Conservation (phyloP, 2,797 vertebrate species). For the Anas acuta region DNA sequence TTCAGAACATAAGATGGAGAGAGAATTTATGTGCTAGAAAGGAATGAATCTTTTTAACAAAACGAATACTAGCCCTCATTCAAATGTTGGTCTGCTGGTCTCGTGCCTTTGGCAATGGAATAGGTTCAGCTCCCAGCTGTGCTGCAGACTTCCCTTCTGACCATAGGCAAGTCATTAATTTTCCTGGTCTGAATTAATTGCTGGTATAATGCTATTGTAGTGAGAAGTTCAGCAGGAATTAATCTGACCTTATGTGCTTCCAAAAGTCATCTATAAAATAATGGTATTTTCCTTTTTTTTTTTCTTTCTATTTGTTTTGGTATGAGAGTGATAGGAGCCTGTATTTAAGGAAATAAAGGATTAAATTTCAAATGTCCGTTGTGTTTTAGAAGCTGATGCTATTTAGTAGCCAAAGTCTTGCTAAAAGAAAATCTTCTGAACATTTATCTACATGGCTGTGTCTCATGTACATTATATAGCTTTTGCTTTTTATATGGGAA, state of each 20-base stretch:
- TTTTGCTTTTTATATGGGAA: neutral
- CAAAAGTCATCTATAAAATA: neutral
- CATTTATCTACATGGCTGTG: neutral
- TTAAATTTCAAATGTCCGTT: neutral
- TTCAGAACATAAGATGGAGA: neutral
- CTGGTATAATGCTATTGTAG: neutral
- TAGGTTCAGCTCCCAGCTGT: neutral
- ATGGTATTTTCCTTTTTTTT: neutral
- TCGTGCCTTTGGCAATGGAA: neutral
- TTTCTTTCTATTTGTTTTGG: neutral
- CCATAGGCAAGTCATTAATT: neutral
- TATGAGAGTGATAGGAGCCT: neutral
- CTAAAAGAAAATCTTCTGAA: neutral
- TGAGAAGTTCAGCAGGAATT: neutral
- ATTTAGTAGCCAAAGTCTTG: neutral
- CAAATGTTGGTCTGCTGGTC: neutral
- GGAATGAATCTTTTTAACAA: neutral
- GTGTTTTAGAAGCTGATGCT: neutral
- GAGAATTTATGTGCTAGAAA: neutral
- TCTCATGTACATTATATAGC: too few relatives aligned
- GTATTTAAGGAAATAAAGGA: neutral
- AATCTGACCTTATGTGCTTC: neutral
- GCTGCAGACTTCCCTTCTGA: neutral
- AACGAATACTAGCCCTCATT: neutral
- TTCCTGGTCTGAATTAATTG: constrained; percentile 1